Evolutionary conservation across 1,140 invertebrate genomes (phyloP).

Genomic region (Tachypleus tridentatus): DNA sequence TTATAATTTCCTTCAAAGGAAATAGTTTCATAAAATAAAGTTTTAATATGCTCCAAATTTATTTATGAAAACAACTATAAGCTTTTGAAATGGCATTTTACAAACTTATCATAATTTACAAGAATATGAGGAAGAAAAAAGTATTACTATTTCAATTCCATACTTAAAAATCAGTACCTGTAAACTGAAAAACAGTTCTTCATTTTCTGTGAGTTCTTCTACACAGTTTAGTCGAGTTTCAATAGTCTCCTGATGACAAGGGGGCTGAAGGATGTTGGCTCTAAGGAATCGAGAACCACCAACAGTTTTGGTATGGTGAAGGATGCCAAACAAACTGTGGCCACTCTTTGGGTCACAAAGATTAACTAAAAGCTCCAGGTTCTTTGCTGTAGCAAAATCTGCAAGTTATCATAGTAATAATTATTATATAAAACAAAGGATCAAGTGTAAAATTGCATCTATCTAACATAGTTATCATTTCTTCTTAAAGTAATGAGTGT

Average conservation of each 20-base stretch:
- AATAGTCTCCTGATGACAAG: conserved; percentile 48
- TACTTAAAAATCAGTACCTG: conserved; percentile 28
- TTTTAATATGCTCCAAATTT: too few relatives aligned
- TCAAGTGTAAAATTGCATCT: background rate
- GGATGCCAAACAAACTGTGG: conserved; percentile 50
- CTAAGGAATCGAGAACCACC: conserved; percentile 61
- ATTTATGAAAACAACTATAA: too few relatives aligned
- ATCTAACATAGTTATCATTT: too few relatives aligned
- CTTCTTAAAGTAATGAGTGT: too few relatives aligned
- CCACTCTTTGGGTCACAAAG: conserved; percentile 33
- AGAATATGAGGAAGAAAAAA: too few relatives aligned
- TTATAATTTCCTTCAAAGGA: too few relatives aligned
- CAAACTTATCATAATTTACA: too few relatives aligned
- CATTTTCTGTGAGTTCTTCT: conserved; percentile 50
- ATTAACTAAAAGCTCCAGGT: conserved; percentile 58
- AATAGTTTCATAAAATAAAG: too few relatives aligned
- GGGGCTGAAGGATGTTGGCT: conserved; percentile 54
- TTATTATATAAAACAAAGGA: background rate
- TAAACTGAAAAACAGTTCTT: conserved; percentile 42
- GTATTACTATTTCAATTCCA: background rate
- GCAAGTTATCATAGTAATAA: conserved; percentile 5
- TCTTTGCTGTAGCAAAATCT: conserved; percentile 38
- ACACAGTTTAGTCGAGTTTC: conserved; percentile 54
- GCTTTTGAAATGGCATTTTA: too few relatives aligned
- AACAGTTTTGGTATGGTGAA: conserved; percentile 65